Percentiles rank a stretch among this genome's conserved stretches.
These are phyloP conservation scores for Halocaridina rubra DNA, from an alignment of 2,888 invertebrate genomes.

Conservation along the genomic window DNA sequence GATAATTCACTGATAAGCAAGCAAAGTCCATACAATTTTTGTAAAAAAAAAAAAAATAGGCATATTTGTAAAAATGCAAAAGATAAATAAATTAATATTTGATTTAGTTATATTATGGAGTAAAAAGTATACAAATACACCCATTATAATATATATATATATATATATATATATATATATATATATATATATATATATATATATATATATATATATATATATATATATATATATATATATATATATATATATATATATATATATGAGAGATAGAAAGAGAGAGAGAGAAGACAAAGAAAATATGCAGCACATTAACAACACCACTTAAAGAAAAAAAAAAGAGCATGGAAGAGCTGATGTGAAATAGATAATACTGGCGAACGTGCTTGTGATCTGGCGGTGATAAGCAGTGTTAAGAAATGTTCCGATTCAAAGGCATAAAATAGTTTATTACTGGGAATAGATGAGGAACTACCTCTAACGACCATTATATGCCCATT, in stretches of 20 bases:
- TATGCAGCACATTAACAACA: neutral
- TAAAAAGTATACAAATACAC: neutral
- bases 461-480: neutral
- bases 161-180: neutral
- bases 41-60: too few species aligned
- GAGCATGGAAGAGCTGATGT: neutral
- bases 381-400: conserved; percentile 19
- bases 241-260: conserved; percentile 1
- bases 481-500: neutral
- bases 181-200: conserved; percentile 7
- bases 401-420: conserved; percentile 24
- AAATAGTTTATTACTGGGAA: conserved; percentile 18
- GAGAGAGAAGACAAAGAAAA: neutral
- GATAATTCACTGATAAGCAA: too few species aligned
- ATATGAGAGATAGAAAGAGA: neutral
- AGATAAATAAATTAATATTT: neutral
- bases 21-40: too few species aligned
- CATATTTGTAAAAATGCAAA: too few species aligned
- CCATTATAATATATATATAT: neutral
- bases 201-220: neutral
- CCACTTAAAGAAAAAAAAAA: neutral
- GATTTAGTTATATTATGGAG: neutral
- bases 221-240: neutral
- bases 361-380: conserved; percentile 2
- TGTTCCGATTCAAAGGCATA: conserved; percentile 6